Evolutionary conservation across 2,888 invertebrate genomes (phyloP).

Genomic region (Lasioglossum pauxillum): DNA sequence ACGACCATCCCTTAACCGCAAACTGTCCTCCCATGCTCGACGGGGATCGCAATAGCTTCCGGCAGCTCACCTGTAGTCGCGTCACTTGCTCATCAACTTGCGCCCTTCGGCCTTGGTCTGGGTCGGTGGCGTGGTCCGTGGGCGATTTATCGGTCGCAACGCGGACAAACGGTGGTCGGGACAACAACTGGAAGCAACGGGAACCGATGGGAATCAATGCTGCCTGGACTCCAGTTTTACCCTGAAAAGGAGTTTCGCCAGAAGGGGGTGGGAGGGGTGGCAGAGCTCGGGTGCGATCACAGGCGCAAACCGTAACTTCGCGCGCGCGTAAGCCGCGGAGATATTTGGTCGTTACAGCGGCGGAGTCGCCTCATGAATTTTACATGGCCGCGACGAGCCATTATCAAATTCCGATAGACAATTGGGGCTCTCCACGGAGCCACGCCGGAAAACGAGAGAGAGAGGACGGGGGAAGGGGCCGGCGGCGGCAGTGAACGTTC

Average conservation of each 20-base stretch:
- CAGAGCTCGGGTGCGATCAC: slow-evolving; percentile 16
- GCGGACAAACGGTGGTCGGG: not conserved
- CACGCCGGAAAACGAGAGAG: slow-evolving; percentile 25
- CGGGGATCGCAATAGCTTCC: slow-evolving; percentile 21
- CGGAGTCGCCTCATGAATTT: slow-evolving; percentile 75
- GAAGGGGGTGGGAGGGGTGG: not conserved
- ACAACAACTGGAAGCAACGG: not conserved
- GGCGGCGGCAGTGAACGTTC: slow-evolving; percentile 58
- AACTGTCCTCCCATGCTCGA: slow-evolving; percentile 2
- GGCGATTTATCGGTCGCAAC: not conserved
- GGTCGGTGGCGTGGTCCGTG: not conserved
- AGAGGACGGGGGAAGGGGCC: not conserved
- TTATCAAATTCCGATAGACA: slow-evolving; percentile 77
- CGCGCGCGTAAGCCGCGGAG: slow-evolving; percentile 61
- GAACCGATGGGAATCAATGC: not conserved
- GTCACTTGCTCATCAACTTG: slow-evolving; percentile 25
- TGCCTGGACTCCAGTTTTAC: not conserved
- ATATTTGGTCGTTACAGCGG: slow-evolving; percentile 72
- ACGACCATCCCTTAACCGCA: slow-evolving; percentile 26
- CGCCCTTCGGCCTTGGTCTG: not conserved
- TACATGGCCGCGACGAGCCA: slow-evolving; percentile 74
- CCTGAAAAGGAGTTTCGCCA: not conserved
- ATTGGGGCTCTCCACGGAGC: slow-evolving; percentile 64
- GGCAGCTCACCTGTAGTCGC: slow-evolving; percentile 11
- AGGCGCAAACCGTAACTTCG: slow-evolving; percentile 53